phyloP scores from a whole-genome alignment of 2,888 invertebrate species.

The Epistrophella euchroma region DNA sequence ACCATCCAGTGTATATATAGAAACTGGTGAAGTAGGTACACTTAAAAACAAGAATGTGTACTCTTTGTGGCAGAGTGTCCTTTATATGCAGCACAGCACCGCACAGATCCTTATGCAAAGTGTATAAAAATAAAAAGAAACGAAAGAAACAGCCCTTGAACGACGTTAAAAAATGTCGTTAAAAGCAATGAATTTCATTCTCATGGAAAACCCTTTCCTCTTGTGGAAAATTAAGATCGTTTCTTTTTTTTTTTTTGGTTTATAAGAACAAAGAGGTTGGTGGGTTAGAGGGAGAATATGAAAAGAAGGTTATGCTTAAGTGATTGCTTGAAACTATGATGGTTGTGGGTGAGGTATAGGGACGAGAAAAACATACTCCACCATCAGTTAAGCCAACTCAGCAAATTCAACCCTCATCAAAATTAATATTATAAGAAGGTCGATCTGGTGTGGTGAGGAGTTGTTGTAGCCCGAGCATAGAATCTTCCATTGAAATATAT shows the following conservation, averaged over 20 bases:
- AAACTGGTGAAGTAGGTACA: conserved; percentile 26
- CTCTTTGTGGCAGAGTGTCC: conserved; percentile 48
- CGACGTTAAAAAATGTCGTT: conserved; percentile 45
- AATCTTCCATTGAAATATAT: conserved; percentile 2
- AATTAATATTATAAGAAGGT: conserved; percentile 34
- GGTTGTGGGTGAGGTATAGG: not conserved
- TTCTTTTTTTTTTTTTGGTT: conserved; percentile 8
- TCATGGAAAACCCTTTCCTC: conserved; percentile 30
- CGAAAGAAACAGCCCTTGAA: conserved; percentile 3
- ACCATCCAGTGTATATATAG: not conserved
- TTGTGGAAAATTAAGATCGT: conserved; percentile 45
- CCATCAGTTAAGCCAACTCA: conserved; percentile 22
- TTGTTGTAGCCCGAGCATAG: conserved; percentile 22
- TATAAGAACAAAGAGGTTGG: not conserved
- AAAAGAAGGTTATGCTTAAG: conserved; percentile 32
- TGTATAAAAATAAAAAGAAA: conserved; percentile 17
- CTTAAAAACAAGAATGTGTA: conserved; percentile 39
- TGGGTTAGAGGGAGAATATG: not conserved
- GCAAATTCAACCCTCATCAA: conserved; percentile 43
- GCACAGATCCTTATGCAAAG: conserved; percentile 29
- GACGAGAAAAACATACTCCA: conserved; percentile 1
- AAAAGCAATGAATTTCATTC: conserved; percentile 57
- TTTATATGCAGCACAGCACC: conserved; percentile 28
- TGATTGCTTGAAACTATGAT: conserved; percentile 55
- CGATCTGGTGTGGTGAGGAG: not conserved